These are phyloP conservation scores for Littorina saxatilis DNA, from an alignment of 1,140 invertebrate genomes.

Conservation along the genomic window DNA sequence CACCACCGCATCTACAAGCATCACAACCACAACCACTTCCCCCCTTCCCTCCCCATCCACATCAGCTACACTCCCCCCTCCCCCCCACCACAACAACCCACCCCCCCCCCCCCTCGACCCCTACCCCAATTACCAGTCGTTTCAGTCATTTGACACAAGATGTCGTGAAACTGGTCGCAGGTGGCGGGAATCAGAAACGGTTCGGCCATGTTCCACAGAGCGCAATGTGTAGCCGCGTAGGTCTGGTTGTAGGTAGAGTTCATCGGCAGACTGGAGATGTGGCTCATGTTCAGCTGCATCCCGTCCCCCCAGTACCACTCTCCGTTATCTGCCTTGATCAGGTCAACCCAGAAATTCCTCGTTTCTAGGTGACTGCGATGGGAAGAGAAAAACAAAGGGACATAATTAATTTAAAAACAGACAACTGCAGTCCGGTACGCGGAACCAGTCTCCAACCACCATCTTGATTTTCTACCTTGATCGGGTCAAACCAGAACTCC, in stretches of 20 bases:
- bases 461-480: background rate
- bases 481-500: conserved; percentile 34
- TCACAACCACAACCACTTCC: background rate
- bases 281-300: background rate
- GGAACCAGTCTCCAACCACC: no score
- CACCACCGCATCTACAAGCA: background rate
- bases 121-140: no score
- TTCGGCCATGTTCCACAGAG: conserved; percentile 32
- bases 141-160: background rate
- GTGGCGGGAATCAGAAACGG: conserved; percentile 12
- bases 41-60: background rate
- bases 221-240: background rate
- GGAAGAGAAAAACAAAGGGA: no score
- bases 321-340: background rate
- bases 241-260: background rate
- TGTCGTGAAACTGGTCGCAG: conserved; percentile 7
- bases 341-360: conserved; percentile 31
- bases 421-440: no score
- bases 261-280: conserved; percentile 8
- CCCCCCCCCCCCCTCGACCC: no score
- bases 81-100: background rate
- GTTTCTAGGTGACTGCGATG: conserved; percentile 17
- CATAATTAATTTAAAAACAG: background rate
- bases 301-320: conserved; percentile 25
- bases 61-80: background rate